Base-by-base conservation (phyloP, 2,888 invertebrate species). In the Endomychus coccineus region DNA sequence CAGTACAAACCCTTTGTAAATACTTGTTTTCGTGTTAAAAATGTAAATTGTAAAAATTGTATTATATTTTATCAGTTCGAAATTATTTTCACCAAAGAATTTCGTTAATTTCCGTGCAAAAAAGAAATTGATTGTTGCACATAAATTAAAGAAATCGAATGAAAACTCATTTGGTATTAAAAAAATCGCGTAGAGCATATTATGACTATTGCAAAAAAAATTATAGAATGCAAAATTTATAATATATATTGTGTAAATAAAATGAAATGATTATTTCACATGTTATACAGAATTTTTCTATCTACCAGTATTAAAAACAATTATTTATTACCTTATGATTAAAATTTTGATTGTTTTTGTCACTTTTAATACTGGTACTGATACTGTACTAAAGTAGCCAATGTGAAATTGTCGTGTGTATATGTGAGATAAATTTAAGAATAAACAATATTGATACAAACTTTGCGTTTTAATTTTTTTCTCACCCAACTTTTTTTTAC, bases 351-450 rank as follows among this genome's bases (percentile, higher is more conserved):
- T 25, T 25, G 9, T 9, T 12, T 9, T 10, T 25, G 7, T 9
- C 27, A 9, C 7, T 34, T 39, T 29, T 22, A 24, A 32, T 27
- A 37, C 32, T 37, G 37, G 32, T 19, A 11, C 23, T 24, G 24
- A 29, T 30, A 35, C 35, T 41, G 43, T 45, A 44, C 40, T 44
- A 44, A 50, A 52, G 53, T 56, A 56, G 56, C 54, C 47, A 49
- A 52, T 57, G 58, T 59, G 54, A 57, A 55, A 49, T 43, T 61
- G 62, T 63, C 58, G 60, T 63, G 62, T 64, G 63, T 65, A 65
- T 55, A 63, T 64, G 64, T 65, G 58, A 55, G 56, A 39, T 37
- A 39, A 34, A 56, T 64, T 62, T 61, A 56, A 59, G 55, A 65
- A 55, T 60, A 63, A 63, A 61, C 54, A 54, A 57, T 59, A 62